phyloP scores from a whole-genome alignment of 2,888 invertebrate species.

The Hypercompe scribonia region DNA sequence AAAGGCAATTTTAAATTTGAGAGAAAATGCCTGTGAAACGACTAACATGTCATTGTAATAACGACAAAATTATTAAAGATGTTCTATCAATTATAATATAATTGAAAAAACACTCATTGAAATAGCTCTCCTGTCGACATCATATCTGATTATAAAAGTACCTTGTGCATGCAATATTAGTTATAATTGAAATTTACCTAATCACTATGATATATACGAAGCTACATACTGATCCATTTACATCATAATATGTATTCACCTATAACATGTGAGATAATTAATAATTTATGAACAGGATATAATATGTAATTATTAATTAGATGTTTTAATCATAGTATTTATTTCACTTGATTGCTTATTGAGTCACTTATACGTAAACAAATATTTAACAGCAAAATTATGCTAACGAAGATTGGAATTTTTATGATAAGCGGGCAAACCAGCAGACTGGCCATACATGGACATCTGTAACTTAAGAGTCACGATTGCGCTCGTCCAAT shows the following conservation, averaged over 20 bases:
- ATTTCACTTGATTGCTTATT: background rate
- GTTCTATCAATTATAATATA: too few relatives aligned
- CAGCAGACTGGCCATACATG: too few relatives aligned
- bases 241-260: background rate
- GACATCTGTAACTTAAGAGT: too few relatives aligned
- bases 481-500: too few relatives aligned
- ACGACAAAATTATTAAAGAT: too few relatives aligned
- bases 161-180: background rate
- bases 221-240: background rate
- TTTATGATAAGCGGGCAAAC: too few relatives aligned
- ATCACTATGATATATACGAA: background rate
- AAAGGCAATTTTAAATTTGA: too few relatives aligned
- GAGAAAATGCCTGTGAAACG: background rate
- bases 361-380: background rate
- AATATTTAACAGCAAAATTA: background rate
- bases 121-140: background rate
- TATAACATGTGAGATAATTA: background rate
- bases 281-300: background rate
- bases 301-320: background rate
- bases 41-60: too few relatives aligned
- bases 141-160: background rate
- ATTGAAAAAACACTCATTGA: too few relatives aligned
- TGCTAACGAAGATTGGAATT: background rate
- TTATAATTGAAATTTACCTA: background rate
- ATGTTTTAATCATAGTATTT: background rate